Evolutionary conservation across 2,797 vertebrate species (phyloP), one percentile per base, ranked within the genome.

Genomic region (Sebastolobus alascanus): DNA sequence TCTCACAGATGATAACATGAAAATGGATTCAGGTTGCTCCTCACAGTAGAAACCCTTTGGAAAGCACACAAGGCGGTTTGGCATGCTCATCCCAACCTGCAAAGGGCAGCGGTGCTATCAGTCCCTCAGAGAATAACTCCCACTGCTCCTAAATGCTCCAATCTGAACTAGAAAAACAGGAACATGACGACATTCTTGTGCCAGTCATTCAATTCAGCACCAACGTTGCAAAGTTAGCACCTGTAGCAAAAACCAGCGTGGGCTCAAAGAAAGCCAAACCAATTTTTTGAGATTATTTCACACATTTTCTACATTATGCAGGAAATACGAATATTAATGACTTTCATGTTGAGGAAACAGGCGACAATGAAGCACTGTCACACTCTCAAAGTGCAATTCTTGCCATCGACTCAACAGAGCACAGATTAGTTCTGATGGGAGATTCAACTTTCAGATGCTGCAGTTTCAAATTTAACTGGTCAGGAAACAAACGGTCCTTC

Each of bases 211-310:
- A 31, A 77, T 72, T 84, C 74, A 86, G 89, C 88, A 90, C 85
- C 85, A 68, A 73, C 75, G 11, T 20, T 22, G 59, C 60, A 86
- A 68, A 75, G 63, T 83, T 87, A 88, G 87, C 89, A 90, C 90
- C 84, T 82, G 81, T 68, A 73, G 66, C 46, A 70, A 74, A 75
- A 76, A 85, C 35, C 58, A 67, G 40, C 52, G 25, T 68, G 56
- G 55, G 31, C 55, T 61, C 29, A 75, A 55, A 61, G 29, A 40
- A 82, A 56, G 31, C 58, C 16, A 35, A 78, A 75, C 10, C 16
- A 20, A 40, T 58, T 65, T 83, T 66, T 20, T 33, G 8, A 27
- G 3, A 61, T 31, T 0, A 40, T 64, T 72, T 60, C 46, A 73
- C 40, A 73, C 16, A 25, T 46, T 56, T 71, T 82, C n/a, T 20